Evolutionary conservation across 1,140 invertebrate genomes (phyloP).

Genomic region (Latrodectus geometricus): DNA sequence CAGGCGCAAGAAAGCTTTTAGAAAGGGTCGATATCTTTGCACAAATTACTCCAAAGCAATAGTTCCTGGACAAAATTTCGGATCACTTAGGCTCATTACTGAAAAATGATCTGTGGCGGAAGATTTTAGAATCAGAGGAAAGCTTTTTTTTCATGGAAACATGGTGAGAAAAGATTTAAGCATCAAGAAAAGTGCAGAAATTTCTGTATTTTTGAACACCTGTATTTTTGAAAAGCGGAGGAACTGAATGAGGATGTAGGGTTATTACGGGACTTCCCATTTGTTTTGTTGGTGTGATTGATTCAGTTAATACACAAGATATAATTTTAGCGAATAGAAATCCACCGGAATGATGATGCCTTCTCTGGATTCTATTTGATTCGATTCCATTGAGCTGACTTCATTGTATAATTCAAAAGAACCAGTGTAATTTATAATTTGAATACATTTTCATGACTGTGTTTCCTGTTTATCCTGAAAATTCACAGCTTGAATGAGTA

Average conservation of each 20-base stretch:
- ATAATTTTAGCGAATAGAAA: conserved; percentile 1
- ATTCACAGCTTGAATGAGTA: too few species aligned
- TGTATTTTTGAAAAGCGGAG: background rate
- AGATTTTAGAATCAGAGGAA: background rate
- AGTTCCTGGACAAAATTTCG: conserved; percentile 7
- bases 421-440: too few species aligned
- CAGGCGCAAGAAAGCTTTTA: conserved; percentile 1
- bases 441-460: too few species aligned
- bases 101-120: conserved; percentile 20
- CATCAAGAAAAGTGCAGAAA: background rate
- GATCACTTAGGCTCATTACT: conserved; percentile 44
- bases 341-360: background rate
- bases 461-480: too few species aligned
- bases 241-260: background rate
- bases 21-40: conserved; percentile 3
- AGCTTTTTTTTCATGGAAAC: background rate
- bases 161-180: conserved; percentile 1
- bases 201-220: background rate
- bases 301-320: conserved; percentile 4
- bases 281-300: conserved; percentile 7
- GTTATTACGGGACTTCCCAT: conserved; percentile 12
- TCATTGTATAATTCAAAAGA: too few species aligned
- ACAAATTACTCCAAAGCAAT: conserved; percentile 25
- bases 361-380: background rate
- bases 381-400: too few species aligned